phyloP scores from a whole-genome alignment of 2,888 invertebrate species.

The Hypercompe scribonia region DNA sequence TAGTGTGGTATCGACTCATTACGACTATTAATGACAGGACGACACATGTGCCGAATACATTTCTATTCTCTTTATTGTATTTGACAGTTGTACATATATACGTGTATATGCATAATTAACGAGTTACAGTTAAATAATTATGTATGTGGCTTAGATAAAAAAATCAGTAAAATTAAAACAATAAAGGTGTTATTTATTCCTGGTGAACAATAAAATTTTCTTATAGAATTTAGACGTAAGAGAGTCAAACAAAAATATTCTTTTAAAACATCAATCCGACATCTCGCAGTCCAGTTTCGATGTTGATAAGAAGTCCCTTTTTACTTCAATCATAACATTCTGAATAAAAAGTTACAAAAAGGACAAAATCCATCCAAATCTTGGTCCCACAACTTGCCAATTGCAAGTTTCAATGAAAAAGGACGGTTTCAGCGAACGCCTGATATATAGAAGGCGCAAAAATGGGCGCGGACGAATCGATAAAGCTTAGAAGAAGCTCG shows the following conservation, averaged over 20 bases:
- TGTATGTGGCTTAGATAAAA: neutral
- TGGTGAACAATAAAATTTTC: neutral
- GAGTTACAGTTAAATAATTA: neutral
- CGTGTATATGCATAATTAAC: neutral
- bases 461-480: conserved; percentile 79
- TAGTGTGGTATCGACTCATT: conserved; percentile 48
- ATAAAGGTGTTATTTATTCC: neutral
- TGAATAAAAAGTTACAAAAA: conserved; percentile 57
- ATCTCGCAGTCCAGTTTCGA: conserved; percentile 41
- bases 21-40: conserved; percentile 62
- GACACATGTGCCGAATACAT: conserved; percentile 34
- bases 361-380: conserved; percentile 72
- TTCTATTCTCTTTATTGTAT: conserved; percentile 23
- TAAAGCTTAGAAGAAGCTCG: conserved; percentile 81
- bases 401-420: conserved; percentile 81
- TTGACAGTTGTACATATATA: conserved; percentile 7
- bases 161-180: neutral
- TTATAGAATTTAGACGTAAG: neutral
- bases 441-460: conserved; percentile 79
- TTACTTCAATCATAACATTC: conserved; percentile 51
- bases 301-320: conserved; percentile 42
- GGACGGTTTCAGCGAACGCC: conserved; percentile 69
- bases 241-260: conserved; percentile 36
- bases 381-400: conserved; percentile 72
- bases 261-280: conserved; percentile 46